Conservation (phyloP, 2,888 invertebrate genomes). For the Schizaphis graminum region DNA sequence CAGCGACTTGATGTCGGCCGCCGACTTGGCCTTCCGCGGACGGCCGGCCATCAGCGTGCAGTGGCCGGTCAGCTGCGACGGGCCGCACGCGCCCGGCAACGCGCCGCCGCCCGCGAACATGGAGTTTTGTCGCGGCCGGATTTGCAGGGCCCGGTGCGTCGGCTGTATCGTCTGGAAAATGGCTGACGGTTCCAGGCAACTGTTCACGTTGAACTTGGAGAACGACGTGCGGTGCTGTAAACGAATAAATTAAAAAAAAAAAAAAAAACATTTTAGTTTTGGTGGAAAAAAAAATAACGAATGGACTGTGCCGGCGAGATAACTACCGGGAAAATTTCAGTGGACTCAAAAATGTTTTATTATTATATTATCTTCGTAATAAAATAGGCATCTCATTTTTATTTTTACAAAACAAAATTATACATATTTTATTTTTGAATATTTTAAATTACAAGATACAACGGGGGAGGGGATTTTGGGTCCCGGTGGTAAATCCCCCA, state of each 20-base stretch:
- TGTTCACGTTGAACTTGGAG: conserved; percentile 77
- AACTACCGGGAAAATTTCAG: not conserved
- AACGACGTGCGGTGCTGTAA: conserved; percentile 79
- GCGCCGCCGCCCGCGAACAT: conserved; percentile 85
- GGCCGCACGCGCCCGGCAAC: conserved; percentile 77
- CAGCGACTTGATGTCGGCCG: conserved; percentile 86
- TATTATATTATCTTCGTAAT: not conserved
- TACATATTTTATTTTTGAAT: not conserved
- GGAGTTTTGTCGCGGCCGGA: conserved; percentile 82
- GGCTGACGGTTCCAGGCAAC: conserved; percentile 74
- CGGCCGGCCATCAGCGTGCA: conserved; percentile 71
- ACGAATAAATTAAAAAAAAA: not conserved
- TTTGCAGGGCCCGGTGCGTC: conserved; percentile 71
- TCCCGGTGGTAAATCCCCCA: not conserved
- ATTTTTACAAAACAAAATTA: too few relatives aligned
- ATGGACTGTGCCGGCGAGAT: not conserved
- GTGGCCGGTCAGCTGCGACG: conserved; percentile 70
- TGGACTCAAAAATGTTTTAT: not conserved
- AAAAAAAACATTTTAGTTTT: not conserved
- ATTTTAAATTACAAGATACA: not conserved
- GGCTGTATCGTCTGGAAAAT: conserved; percentile 71
- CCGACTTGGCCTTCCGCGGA: conserved; percentile 84
- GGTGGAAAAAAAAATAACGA: not conserved
- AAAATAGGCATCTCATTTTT: not conserved
- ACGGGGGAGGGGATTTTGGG: not conserved